phyloP scores from a whole-genome alignment of 2,797 vertebrate genomes.

The Aphelocoma californica region DNA sequence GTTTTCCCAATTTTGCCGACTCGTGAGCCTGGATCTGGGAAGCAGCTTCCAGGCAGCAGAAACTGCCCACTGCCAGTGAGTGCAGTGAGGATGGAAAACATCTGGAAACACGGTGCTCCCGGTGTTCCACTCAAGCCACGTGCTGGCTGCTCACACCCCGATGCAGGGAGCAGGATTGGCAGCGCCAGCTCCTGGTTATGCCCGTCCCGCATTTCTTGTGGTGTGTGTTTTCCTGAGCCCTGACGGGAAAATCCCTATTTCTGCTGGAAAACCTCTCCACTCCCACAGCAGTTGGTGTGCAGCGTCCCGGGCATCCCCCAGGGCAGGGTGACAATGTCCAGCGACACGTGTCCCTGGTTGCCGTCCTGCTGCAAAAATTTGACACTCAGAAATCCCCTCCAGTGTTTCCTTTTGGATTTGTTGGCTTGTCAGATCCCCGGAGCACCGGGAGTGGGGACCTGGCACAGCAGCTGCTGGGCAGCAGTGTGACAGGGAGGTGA shows the following conservation, averaged over 20 bases:
- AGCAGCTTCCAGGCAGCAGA: background rate
- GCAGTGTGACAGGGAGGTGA: background rate
- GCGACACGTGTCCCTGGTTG: rapidly evolving
- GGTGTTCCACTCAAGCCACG: rapidly evolving
- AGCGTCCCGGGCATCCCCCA: rapidly evolving
- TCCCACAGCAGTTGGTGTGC: rapidly evolving
- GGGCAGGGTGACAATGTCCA: background rate
- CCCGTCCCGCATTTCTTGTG: rapidly evolving
- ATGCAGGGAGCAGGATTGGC: background rate
- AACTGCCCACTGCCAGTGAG: rapidly evolving
- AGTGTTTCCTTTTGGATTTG: background rate
- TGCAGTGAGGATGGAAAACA: background rate
- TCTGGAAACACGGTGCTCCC: background rate
- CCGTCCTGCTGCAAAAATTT: background rate
- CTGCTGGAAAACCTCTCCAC: background rate
- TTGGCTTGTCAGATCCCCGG: background rate
- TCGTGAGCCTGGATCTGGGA: background rate
- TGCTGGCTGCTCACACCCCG: background rate
- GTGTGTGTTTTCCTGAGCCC: background rate
- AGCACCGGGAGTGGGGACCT: background rate
- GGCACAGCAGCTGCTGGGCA: background rate
- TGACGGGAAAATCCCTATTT: background rate
- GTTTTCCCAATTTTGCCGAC: background rate
- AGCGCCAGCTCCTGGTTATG: rapidly evolving
- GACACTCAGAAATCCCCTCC: background rate